phyloP scores from a whole-genome alignment of 2,888 invertebrate genomes.

The Auanema freiburgensis region DNA sequence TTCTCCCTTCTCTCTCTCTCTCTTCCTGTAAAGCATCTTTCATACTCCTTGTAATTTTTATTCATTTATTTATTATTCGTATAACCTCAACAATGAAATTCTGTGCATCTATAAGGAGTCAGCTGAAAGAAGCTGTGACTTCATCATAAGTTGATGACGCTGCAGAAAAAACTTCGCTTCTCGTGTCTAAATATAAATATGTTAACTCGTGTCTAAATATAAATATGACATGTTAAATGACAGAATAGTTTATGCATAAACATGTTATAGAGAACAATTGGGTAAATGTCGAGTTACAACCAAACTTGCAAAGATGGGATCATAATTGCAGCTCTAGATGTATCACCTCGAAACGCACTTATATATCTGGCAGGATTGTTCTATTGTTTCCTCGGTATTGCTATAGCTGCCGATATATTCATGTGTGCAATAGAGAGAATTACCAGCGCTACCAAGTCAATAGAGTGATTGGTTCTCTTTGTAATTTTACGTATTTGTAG shows the following conservation, averaged over 20 bases:
- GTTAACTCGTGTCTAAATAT: too few relatives aligned
- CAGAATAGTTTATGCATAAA: too few relatives aligned
- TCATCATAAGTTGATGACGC: too few relatives aligned
- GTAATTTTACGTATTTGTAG: slow-evolving; percentile 11
- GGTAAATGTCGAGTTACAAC: slow-evolving; percentile 13
- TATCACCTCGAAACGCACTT: slow-evolving; percentile 37
- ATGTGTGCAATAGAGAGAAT: slow-evolving; percentile 72
- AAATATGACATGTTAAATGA: too few relatives aligned
- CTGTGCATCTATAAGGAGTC: too few relatives aligned
- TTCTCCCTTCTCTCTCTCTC: slow-evolving; percentile 15
- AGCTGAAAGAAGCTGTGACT: too few relatives aligned
- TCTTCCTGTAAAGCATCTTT: not conserved
- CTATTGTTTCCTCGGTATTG: slow-evolving; percentile 71
- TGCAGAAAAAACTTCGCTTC: too few relatives aligned
- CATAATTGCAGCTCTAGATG: slow-evolving; percentile 32
- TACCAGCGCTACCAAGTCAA: slow-evolving; percentile 62
- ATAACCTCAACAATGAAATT: too few relatives aligned
- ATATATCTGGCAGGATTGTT: slow-evolving; percentile 69
- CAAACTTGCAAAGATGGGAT: slow-evolving; percentile 32
- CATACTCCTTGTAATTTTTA: too few relatives aligned
- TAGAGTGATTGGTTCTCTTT: not conserved
- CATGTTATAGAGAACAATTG: too few relatives aligned
- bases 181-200: too few relatives aligned
- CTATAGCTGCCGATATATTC: slow-evolving; percentile 72
- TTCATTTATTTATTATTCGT: too few relatives aligned